Conservation (phyloP, 2,113 vertebrate species). For the Myotis lucifugus region DNA sequence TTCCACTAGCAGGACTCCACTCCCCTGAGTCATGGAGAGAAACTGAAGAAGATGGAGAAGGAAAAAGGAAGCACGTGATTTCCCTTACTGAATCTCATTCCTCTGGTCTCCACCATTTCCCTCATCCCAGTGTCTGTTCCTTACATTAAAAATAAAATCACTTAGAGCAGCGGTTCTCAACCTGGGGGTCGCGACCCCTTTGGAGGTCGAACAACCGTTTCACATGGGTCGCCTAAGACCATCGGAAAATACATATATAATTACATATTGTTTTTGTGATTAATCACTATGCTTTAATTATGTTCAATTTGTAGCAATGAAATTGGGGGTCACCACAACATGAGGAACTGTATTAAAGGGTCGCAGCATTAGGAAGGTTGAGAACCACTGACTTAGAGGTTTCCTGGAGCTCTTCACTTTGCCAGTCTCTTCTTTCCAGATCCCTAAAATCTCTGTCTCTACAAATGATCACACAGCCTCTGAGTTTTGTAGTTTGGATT, state of each 20-base stretch:
- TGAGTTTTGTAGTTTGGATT: neutral
- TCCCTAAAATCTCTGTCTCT: neutral
- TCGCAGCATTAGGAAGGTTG: too few species aligned
- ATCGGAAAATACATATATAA: too few species aligned
- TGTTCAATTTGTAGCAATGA: too few species aligned
- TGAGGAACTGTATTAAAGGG: too few species aligned
- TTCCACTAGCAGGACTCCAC: too few species aligned
- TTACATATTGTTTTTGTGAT: too few species aligned
- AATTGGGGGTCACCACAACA: too few species aligned
- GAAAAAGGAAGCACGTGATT: neutral
- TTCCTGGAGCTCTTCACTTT: neutral
- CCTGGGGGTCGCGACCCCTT: too few species aligned
- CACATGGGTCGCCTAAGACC: too few species aligned
- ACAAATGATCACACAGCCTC: neutral
- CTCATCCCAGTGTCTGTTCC: neutral
- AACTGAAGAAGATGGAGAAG: neutral
- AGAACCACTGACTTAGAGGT: neutral
- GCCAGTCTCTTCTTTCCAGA: neutral
- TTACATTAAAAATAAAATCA: neutral
- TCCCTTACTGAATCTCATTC: neutral
- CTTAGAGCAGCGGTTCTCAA: neutral
- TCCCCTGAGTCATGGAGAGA: neutral
- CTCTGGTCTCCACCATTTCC: neutral
- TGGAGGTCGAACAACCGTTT: too few species aligned
- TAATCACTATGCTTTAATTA: too few species aligned